Base-by-base conservation (phyloP, 2,888 invertebrate genomes). In the Drosophila maculinotata region DNA sequence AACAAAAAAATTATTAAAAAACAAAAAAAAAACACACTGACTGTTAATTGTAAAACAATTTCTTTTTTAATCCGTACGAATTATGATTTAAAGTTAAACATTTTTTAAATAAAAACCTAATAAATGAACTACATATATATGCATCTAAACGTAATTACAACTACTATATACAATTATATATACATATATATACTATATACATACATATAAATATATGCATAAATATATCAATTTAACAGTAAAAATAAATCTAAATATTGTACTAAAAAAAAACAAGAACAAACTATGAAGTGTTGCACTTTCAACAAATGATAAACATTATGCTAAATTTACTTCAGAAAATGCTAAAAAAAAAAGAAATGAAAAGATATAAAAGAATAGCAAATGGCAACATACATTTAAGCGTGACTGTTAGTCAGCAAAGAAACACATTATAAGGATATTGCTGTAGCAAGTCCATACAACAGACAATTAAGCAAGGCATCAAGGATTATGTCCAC, bases 41-140 rank as follows among this genome's bases (percentile, higher is more conserved):
- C 91, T 91, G 91, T 91, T 91, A 91, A 91, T 91, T 91, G 90
- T 91, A 91, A 91, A 91, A 90, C 90, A 90, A 91, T 89, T 91
- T 91, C 87, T 67, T 82, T 86, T 82, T 79, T 65, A 67, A 79
- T 45, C 54, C 62, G 52, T 84, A 69, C 71, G 63, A 76, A 59
- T 56, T 85, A 76, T 80, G 73, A 80, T 76, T 65, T 86, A 77
- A 82, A 83, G 78, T 64, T 80, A 81, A 81, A 80, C 65, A 76
- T 62, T 72, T 68, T 79, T 78, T 74, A 69, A 74, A 81, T 56
- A 78, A 63, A 62, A 69, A 79, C 62, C 62, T 71, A 81, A 79
- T 76, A 81, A 75, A 78, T 79, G 75, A 84, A 75, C 70, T 85
- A 80, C 79, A 80, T 85, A 79, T 71, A 76, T 74, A 75, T 86